Base-by-base conservation (phyloP, 2,888 invertebrate genomes). In the Heliothis peltigera region DNA sequence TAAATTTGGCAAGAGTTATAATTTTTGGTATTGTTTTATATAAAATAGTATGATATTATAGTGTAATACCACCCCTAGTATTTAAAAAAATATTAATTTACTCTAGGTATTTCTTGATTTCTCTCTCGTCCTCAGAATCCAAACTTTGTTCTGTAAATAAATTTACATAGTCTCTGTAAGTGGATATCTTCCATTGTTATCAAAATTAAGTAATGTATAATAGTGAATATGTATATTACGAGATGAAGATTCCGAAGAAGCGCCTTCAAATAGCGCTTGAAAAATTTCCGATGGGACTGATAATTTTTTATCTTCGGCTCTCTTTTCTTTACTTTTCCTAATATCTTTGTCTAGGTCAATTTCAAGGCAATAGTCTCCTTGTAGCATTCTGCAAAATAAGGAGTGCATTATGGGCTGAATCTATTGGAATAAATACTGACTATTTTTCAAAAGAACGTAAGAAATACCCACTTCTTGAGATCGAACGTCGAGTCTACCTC, bases 281-380 rank as follows among this genome's bases (percentile, higher is more conserved):
- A 62, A 42, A 17, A 59, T 3, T 47, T 67, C 56, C 10, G 77
- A 44, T 2, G 53, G 56, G 19, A 47, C 18, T 18, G 22, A n/a
- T 15, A 43, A 0, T 47, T 2, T 58, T 2, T 44, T 28, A 6
- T 32, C 32, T 17, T 25, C 17, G 1, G 0, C 5, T 8, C 2
- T 52, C 18, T 47, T 58, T 61, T 77, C 75, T 63, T 70, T 66
- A 60, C 77, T 74, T 63, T 70, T 67, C 62, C 44, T 32, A 2
- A 60, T 42, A 21, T 74, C 51, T 10, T 17, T 62, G 47, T 80
- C 65, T 55, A 93, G 69, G 71, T 94, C 93, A 44, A 74, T 75
- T 79, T 92, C 92, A 0, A 90, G 77, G 46, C 94, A 94, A 64
- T 93, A 94, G 65, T 94, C 85, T 4, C 94, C 94, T 75, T 81